Base-by-base conservation (phyloP, 1,140 invertebrate genomes). In the Venturia canescens region DNA sequence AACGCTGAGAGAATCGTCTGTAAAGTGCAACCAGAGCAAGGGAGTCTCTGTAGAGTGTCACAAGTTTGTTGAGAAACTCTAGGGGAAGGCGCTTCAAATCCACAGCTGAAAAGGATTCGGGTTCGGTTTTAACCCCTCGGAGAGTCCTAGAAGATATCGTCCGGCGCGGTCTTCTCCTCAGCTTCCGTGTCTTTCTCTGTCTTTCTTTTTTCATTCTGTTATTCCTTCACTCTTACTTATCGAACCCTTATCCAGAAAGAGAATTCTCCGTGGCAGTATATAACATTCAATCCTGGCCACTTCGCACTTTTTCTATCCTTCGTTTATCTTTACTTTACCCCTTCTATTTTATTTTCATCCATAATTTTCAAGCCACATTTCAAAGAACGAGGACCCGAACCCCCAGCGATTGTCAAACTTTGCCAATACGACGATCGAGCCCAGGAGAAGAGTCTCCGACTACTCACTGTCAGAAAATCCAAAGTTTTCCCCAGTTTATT, bases 71-170 rank as follows among this genome's bases (percentile, higher is more conserved):
- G 27, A n/a, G 26, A 29, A 69, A 69, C 29, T 69, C 66, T 29
- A 21, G 13, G 29, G 3, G 27, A 69, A 11, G 29, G 66, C 16
- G 27, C 29, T 63, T 31, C 66, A 69, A 34, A 27, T 69, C 66
- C 66, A 69, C 29, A 69, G 66, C 66, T 69, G 27, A 69, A 69
- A 69, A 18, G 66, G 66, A 69, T 31, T 69, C 66, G 27, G 66
- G 26, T 31, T 69, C 29, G 66, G 29, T 69, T 31, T 69, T 69
- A 31, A 69, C 66, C 66, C 66, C 66, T 69, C 66, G 27, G 29
- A 69, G 29, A 69, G 29, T 31, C 29, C 13, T 31, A 21, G 13
- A 69, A 69, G 66, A 69, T 69, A 69, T 69, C 16, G 66, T 69
- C 66, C 66, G 9, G 26, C 31, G 31, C 5, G 15, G 16, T 69